Base-by-base conservation (phyloP, 2,888 invertebrate species). In the Drosophila incognita region DNA sequence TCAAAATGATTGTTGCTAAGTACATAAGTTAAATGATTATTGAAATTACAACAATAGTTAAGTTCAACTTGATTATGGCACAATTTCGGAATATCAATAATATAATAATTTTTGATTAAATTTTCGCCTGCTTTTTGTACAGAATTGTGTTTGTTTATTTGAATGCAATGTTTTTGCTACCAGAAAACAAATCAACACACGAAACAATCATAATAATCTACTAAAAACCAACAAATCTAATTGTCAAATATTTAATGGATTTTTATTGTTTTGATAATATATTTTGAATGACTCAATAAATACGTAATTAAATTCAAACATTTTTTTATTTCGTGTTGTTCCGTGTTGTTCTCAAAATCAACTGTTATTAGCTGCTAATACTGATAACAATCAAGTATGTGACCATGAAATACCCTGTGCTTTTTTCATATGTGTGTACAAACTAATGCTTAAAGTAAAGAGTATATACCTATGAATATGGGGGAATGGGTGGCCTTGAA, bases 91-190 rank as follows among this genome's bases (percentile, higher is more conserved):
- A 15, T 31, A 4, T 57, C 29, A 33, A 38, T 63, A 10, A 24
- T 42, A 29, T 42, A 51, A 58, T 56, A 38, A 38, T 40, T 40
- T 40, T 40, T 1, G n/a, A 40, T 40, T 10, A 0, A 10, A 15
- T 24, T 24, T 11, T 69, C 60, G 54, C 58, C 58, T 65, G 51
- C 56, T 60, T 63, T 61, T 66, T 57, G 51, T 71, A 68, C 36
- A 33, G 48, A 89, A 89, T 83, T 82, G 87, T 85, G 84, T 79
- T 81, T 88, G 71, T 76, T 85, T 82, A 56, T 63, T 76, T 79
- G 29, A 72, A 79, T 75, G 68, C 57, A 75, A 24, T 46, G 46
- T 24, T 60, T 63, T 66, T 18, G 33, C 63, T 65, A 59, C 80
- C 58, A 52, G 59, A 59, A 53, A 64, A 72, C 57, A 59, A 46